These are phyloP conservation scores for Apogon talboti DNA, from an alignment of 2,797 vertebrate species.

Conservation along the genomic window DNA sequence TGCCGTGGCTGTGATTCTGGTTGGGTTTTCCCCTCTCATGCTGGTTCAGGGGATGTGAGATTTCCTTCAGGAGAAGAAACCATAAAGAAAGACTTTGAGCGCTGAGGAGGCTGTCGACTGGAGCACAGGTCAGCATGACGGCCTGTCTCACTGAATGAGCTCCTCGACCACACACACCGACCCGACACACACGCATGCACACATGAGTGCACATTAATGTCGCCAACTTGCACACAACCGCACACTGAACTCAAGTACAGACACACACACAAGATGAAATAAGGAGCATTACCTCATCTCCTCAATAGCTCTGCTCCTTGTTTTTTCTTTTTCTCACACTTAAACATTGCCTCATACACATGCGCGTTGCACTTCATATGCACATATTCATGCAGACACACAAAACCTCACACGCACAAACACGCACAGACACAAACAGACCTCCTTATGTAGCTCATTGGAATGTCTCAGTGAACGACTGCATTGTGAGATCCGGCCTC, in stretches of 20 bases:
- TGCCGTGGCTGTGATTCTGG: background rate
- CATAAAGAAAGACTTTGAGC: conserved; percentile 30
- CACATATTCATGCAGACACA: conserved; percentile 64
- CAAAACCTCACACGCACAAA: conserved; percentile 15
- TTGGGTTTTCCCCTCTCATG: conserved; percentile 2
- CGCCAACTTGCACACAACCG: conserved; percentile 2
- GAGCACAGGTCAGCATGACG: conserved; percentile 22
- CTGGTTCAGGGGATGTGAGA: conserved; percentile 26
- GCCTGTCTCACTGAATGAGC: conserved; percentile 34
- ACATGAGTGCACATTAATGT: conserved; percentile 30
- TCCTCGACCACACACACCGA: conserved; percentile 52
- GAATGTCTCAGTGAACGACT: conserved; percentile 73
- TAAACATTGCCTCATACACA: conserved; percentile 54
- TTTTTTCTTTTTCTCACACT: conserved; percentile 58
- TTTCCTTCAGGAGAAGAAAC: conserved; percentile 39
- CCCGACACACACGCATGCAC: conserved; percentile 16
- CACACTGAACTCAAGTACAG: background rate
- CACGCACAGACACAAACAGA: conserved; percentile 64
- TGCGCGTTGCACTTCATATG: conserved; percentile 58
- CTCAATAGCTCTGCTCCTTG: conserved; percentile 52
- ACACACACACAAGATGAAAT: conserved; percentile 41
- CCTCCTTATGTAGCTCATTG: conserved; percentile 72
- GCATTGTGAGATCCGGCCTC: conserved; percentile 75
- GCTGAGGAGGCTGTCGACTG: conserved; percentile 19
- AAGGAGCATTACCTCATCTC: conserved; percentile 74